Conservation (phyloP, 2,888 invertebrate species). For the Quadroppia sp. region DNA sequence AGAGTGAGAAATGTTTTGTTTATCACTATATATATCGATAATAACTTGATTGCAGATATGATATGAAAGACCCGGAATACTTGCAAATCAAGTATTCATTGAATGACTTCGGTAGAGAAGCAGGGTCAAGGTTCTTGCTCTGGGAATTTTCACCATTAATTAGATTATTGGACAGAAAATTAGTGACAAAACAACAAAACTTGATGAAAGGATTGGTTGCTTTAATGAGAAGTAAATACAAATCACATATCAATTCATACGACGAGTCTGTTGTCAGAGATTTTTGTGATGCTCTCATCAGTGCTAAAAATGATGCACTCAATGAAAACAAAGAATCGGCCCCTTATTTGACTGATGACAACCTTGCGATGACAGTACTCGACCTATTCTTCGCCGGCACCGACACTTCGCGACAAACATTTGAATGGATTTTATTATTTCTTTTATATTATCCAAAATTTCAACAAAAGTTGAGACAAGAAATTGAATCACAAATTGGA, state of each 20-base stretch:
- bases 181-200: too few species aligned
- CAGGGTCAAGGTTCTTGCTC: too few species aligned
- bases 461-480: neutral
- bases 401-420: neutral
- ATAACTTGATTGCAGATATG: neutral
- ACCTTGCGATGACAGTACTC: neutral
- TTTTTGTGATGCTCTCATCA: conserved; percentile 7
- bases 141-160: too few species aligned
- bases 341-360: neutral
- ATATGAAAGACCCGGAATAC: neutral
- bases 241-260: neutral
- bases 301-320: conserved; percentile 3
- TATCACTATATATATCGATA: neutral
- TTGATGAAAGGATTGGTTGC: neutral
- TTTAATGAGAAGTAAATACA: neutral
- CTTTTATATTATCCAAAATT: neutral
- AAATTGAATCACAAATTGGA: conserved; percentile 13
- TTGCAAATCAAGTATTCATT: neutral
- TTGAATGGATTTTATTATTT: neutral
- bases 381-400: neutral
- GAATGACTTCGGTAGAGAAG: neutral
- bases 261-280: neutral
- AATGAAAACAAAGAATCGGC: conserved; percentile 1
- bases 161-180: too few species aligned
- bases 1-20: neutral